Base-by-base conservation (phyloP, 1,140 invertebrate species). In the Prorops nasuta region DNA sequence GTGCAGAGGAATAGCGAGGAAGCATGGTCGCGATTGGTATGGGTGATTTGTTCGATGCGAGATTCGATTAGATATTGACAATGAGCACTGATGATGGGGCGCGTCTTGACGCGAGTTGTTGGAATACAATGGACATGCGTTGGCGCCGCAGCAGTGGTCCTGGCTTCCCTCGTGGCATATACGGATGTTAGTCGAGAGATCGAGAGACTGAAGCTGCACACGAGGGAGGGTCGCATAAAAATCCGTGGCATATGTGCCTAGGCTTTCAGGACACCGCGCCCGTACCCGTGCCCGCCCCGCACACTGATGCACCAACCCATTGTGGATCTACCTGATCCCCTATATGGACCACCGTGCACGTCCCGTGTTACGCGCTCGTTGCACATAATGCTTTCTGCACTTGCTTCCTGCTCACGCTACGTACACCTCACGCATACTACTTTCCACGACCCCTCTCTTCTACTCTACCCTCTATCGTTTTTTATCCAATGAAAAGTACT, bases 51-150 rank as follows among this genome's bases (percentile, higher is more conserved):
- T 41, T 58, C 54, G 44, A 46, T 66, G 64, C 61, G 51, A 61
- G 58, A 68, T 67, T 65, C 64, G 63, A 68, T 68, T 65, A 67
- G 66, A 56, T 56, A 50, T 38, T 52, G 60, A 68, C 66, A 68
- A 68, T 67, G 64, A 67, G 53, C 56, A 54, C 63, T 65, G 66
- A 68, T 65, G 64, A 68, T 67, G n/a, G n/a, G 54, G 53, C 50
- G 55, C 60, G 58, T 61, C 64, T 57, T 56, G 56, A 56, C 51
- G 54, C 56, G 52, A 54, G 51, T 54, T 53, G 52, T 51, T 38
- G 45, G 39, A 17, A 34, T 44, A 66, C 62, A 66, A 64, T 64
- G 54, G 46, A 40, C 36, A 17, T 22, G 18, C 50, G 39, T 43
- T 46, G 41, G 38, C 15, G 49, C 44, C 36, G 42, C 35, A 14